Evolutionary conservation across 2,888 invertebrate species (phyloP).

Genomic region (Encarsia formosa): DNA sequence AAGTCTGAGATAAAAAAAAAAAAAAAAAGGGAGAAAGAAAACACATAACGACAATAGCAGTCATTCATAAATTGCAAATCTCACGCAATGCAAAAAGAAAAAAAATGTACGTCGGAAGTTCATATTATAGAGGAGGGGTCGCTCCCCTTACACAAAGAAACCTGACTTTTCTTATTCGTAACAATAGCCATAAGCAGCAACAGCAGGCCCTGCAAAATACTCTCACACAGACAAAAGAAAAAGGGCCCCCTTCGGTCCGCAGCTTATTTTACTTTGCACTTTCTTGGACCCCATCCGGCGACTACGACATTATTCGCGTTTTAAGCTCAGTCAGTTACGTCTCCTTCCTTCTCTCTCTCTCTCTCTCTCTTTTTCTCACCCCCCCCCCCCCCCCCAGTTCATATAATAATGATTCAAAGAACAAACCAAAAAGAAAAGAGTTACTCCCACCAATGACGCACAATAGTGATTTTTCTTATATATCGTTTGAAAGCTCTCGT

Average conservation of each 20-base stretch:
- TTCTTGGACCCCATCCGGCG: constrained; percentile 22
- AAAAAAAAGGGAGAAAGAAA: not conserved
- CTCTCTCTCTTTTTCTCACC: constrained; percentile 11
- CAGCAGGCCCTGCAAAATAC: constrained; percentile 4
- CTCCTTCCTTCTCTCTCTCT: no score
- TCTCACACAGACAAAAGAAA: constrained; percentile 6
- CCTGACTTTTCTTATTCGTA: constrained; percentile 26
- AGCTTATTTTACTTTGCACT: constrained; percentile 20
- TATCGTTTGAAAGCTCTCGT: constrained; percentile 3
- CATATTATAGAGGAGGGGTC: no score
- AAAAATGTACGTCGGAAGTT: constrained; percentile 27
- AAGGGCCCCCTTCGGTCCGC: constrained; percentile 14
- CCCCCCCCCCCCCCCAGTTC: not conserved
- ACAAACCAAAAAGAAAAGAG: constrained; percentile 28
- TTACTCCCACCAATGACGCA: constrained; percentile 21
- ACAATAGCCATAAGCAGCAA: constrained; percentile 26
- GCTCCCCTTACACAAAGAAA: constrained; percentile 28
- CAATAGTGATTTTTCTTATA: constrained; percentile 25
- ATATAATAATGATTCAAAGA: not conserved
- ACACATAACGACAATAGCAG: not conserved
- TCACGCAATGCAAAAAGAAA: constrained; percentile 14
- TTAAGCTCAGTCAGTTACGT: no score
- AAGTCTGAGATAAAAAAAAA: no score
- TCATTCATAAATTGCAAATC: constrained; percentile 14
- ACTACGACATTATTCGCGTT: no score